Evolutionary conservation across 2,888 invertebrate species (phyloP).

Genomic region (Theretra japonica): DNA sequence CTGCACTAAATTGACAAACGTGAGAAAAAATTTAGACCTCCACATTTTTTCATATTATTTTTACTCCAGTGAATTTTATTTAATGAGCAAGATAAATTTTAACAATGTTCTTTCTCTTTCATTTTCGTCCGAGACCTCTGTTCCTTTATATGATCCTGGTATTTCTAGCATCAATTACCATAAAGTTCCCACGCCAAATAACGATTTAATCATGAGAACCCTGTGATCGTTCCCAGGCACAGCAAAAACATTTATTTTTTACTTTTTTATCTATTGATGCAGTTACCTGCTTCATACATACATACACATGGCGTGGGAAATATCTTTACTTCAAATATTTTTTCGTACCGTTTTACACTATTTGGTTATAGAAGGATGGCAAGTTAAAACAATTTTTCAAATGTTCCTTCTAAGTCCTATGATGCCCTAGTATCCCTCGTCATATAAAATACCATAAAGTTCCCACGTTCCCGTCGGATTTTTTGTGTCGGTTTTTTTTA

Average conservation of each 20-base stretch:
- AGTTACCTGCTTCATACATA: not conserved
- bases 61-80: not conserved
- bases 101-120: not conserved
- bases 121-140: not conserved
- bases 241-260: not conserved
- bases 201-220: not conserved
- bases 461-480: not conserved
- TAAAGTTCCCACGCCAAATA: conserved; percentile 8
- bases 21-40: conserved; percentile 33
- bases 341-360: too few species aligned
- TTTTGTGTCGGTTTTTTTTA: not conserved
- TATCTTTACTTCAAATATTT: too few species aligned
- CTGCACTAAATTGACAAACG: conserved; percentile 33
- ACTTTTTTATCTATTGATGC: not conserved
- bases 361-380: too few species aligned
- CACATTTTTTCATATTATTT: not conserved
- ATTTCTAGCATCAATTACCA: not conserved
- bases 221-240: not conserved
- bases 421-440: not conserved
- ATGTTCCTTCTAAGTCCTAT: not conserved
- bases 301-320: not conserved
- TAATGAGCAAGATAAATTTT: not conserved
- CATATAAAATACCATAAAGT: not conserved
- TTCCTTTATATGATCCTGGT: not conserved
- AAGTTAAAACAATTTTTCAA: not conserved